Conservation (phyloP, 2,797 vertebrate genomes). For the Fistularia tabacaria region DNA sequence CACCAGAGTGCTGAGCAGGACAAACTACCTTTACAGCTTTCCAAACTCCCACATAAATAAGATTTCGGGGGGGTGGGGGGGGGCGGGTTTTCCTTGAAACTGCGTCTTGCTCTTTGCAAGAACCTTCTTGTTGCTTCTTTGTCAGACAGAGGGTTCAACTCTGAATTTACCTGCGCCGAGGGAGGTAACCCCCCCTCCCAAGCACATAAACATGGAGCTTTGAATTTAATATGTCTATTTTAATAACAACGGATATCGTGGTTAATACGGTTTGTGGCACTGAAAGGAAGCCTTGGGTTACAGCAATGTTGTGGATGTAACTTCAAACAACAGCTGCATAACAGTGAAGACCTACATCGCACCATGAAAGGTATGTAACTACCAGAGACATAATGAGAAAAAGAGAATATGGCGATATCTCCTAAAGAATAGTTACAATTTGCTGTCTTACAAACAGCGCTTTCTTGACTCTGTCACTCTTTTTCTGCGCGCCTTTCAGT, state of each 20-base stretch:
- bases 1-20: conserved; percentile 37
- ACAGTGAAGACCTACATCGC: conserved; percentile 16
- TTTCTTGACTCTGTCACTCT: neutral
- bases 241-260: conserved; percentile 12
- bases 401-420: too few species aligned
- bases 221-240: conserved; percentile 4
- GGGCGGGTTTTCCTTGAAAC: neutral
- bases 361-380: conserved; percentile 76
- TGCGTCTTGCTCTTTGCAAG: neutral
- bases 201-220: conserved; percentile 19
- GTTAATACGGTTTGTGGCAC: conserved; percentile 22
- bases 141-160: conserved; percentile 3
- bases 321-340: conserved; percentile 43
- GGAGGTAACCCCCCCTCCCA: conserved; percentile 3
- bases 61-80: neutral
- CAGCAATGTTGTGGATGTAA: conserved; percentile 72
- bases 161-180: conserved; percentile 40
- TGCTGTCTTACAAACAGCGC: too few species aligned
- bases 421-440: too few species aligned
- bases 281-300: conserved; percentile 34
- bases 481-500: conserved; percentile 16
- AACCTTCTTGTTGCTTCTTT: neutral
- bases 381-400: neutral
- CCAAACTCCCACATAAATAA: conserved; percentile 10
- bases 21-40: conserved; percentile 53